Evolutionary conservation across 37 sponge, comb jelly and placozoan species (phyloP).

Genomic region (Chondrosia reniformis): DNA sequence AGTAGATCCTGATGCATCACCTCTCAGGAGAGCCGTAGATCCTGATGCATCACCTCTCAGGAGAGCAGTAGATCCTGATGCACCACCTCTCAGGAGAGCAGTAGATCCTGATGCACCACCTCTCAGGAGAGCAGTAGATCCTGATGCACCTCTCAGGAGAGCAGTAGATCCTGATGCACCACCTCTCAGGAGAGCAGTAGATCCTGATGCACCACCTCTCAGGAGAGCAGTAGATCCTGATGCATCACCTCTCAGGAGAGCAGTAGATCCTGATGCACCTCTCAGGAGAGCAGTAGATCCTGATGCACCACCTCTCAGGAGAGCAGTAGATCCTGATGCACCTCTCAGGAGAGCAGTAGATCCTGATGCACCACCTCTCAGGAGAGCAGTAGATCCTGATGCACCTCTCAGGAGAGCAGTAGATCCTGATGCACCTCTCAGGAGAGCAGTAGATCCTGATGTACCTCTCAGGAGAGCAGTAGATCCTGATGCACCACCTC

Average conservation of each 20-base stretch:
- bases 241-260: not conserved
- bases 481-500: no score
- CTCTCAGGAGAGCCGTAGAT: not conserved
- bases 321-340: constrained; percentile 3
- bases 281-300: constrained; percentile 11
- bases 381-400: constrained; percentile 10
- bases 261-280: not conserved
- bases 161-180: not conserved
- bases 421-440: not conserved
- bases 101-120: constrained; percentile 6
- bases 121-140: constrained; percentile 14
- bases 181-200: not conserved
- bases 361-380: not conserved
- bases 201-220: not conserved
- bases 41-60: not conserved
- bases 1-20: not conserved
- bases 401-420: not conserved
- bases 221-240: constrained; percentile 17
- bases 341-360: not conserved
- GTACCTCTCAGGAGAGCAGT: not conserved
- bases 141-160: not conserved
- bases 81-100: not conserved
- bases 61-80: constrained; percentile 6
- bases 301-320: not conserved
- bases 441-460: constrained; percentile 7